These are phyloP conservation scores for Cremastobaeus sp. DNA, from an alignment of 2,888 invertebrate genomes.

Conservation along the genomic window DNA sequence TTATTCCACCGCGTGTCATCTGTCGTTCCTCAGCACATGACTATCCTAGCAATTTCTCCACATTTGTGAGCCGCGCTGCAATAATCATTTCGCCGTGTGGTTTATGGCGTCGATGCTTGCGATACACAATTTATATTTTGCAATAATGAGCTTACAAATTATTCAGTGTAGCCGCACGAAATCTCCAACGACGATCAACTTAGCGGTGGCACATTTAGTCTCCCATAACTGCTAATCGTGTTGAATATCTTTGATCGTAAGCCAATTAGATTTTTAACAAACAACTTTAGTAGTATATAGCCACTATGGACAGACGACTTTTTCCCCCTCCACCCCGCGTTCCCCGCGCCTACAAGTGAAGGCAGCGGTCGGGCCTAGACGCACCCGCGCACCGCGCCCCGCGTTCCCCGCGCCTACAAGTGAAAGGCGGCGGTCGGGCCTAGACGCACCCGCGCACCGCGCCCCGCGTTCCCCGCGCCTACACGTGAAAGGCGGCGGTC, in stretches of 20 bases:
- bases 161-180: conserved; percentile 41
- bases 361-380: too few relatives aligned
- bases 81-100: conserved; percentile 54
- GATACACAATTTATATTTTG: conserved; percentile 58
- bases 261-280: too few relatives aligned
- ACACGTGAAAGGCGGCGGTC: too few relatives aligned
- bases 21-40: conserved; percentile 52
- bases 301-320: too few relatives aligned
- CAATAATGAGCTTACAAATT: conserved; percentile 57
- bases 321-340: too few relatives aligned
- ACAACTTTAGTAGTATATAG: too few relatives aligned
- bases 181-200: conserved; percentile 47
- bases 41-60: conserved; percentile 59
- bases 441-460: too few relatives aligned
- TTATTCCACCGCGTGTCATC: conserved; percentile 56
- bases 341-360: too few relatives aligned
- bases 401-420: too few relatives aligned
- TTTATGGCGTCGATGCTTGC: conserved; percentile 51
- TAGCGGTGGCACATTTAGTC: conserved; percentile 40
- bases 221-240: conserved; percentile 35
- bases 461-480: too few relatives aligned
- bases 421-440: too few relatives aligned
- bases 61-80: conserved; percentile 54
- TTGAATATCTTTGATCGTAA: conserved; percentile 15
- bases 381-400: too few relatives aligned